Evolutionary conservation across 2,888 invertebrate genomes (phyloP).

Genomic region (Hirtodrosophila alboralis): DNA sequence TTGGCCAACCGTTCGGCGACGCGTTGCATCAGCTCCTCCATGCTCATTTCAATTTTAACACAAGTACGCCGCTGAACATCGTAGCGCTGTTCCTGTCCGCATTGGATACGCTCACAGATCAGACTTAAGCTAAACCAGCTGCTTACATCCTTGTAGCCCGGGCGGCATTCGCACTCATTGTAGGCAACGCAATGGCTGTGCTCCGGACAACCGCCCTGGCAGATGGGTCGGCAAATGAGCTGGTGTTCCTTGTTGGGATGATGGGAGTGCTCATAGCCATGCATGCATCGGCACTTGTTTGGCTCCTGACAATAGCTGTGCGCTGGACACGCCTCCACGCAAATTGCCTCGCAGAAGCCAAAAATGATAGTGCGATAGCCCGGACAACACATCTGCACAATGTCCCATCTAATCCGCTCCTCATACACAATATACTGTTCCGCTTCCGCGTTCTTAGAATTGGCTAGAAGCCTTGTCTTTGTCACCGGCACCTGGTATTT

Average conservation of each 20-base stretch:
- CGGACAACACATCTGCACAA: conserved; percentile 72
- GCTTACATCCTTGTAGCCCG: conserved; percentile 81
- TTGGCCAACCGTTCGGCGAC: conserved; percentile 73
- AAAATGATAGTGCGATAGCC: conserved; percentile 77
- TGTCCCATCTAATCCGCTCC: conserved; percentile 77
- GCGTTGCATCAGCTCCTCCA: conserved; percentile 80
- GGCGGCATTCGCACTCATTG: conserved; percentile 81
- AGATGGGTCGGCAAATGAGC: conserved; percentile 78
- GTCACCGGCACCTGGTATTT: conserved; percentile 80
- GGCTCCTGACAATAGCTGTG: conserved; percentile 76
- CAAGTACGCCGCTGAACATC: conserved; percentile 65
- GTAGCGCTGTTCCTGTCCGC: conserved; percentile 76
- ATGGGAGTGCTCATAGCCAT: conserved; percentile 79
- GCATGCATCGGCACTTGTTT: conserved; percentile 75
- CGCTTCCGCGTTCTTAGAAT: conserved; percentile 16
- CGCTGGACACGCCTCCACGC: conserved; percentile 81
- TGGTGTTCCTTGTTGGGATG: conserved; percentile 66
- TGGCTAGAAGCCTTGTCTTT: conserved; percentile 33
- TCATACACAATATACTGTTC: conserved; percentile 72
- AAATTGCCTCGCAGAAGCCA: conserved; percentile 82
- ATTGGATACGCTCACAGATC: conserved; percentile 75
- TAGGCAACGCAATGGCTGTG: conserved; percentile 80
- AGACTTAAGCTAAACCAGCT: conserved; percentile 67
- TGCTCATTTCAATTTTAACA: conserved; percentile 77
- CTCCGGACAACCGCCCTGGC: conserved; percentile 77